Evolutionary conservation across 2,888 invertebrate species (phyloP).

Genomic region (Mantis religiosa): DNA sequence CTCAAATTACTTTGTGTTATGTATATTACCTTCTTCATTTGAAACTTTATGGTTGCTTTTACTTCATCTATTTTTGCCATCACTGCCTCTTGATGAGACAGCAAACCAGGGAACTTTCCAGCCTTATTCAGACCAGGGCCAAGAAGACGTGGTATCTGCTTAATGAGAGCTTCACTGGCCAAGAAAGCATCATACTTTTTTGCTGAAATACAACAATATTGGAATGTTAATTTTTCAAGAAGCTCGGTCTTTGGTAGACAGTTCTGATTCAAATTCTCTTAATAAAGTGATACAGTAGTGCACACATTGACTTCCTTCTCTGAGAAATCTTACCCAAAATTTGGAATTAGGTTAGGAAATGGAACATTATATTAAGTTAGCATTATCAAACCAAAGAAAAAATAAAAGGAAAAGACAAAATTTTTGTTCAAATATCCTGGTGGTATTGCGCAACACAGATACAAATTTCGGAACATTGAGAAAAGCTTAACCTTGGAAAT

Average conservation of each 20-base stretch:
- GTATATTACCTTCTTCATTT: slow-evolving; percentile 94
- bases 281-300: too few relatives aligned
- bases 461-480: too few relatives aligned
- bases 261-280: too few relatives aligned
- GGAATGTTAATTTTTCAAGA: neutral
- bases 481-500: too few relatives aligned
- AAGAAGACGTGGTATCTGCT: slow-evolving; percentile 96
- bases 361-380: too few relatives aligned
- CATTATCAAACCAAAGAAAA: too few relatives aligned
- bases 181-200: slow-evolving; percentile 95
- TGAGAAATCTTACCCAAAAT: too few relatives aligned
- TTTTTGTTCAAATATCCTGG: too few relatives aligned
- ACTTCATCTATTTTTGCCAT: slow-evolving; percentile 94
- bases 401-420: too few relatives aligned
- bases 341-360: too few relatives aligned
- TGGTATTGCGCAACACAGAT: too few relatives aligned
- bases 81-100: slow-evolving; percentile 97
- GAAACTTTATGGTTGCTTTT: slow-evolving; percentile 99
- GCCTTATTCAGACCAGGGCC: slow-evolving; percentile 99
- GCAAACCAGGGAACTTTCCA: slow-evolving; percentile 98
- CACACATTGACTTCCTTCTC: too few relatives aligned
- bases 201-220: slow-evolving; percentile 46
- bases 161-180: slow-evolving; percentile 97
- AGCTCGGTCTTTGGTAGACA: neutral
- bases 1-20: neutral